phyloP scores from a whole-genome alignment of 2,113 vertebrate species.

The Melanerpes aurifrons region DNA sequence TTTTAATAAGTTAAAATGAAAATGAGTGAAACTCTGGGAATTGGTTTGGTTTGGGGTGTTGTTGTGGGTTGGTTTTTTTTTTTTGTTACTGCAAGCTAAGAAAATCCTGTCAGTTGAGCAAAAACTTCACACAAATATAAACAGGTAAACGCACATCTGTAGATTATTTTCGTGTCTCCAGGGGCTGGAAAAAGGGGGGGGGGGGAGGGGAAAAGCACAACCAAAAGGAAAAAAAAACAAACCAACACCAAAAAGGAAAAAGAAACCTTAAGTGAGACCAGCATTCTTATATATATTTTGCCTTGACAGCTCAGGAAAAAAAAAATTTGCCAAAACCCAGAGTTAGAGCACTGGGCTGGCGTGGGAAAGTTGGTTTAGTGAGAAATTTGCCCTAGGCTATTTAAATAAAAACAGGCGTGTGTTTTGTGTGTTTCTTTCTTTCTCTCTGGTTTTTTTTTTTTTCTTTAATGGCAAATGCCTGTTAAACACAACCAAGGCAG shows the following conservation, averaged over 20 bases:
- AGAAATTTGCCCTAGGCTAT: conserved; percentile 76
- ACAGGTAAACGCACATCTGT: conserved; percentile 81
- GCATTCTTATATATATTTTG: conserved; percentile 76
- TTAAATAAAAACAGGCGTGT: conserved; percentile 76
- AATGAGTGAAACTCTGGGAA: conserved; percentile 63
- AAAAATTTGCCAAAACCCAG: conserved; percentile 75
- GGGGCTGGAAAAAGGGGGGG: conserved; percentile 53
- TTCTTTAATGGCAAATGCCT: conserved; percentile 63
- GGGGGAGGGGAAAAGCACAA: neutral
- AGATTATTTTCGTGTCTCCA: conserved; percentile 78
- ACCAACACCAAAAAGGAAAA: neutral
- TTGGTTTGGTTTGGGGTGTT: neutral
- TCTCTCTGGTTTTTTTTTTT: neutral
- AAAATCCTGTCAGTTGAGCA: conserved; percentile 52
- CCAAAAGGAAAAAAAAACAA: neutral
- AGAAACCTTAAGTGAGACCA: conserved; percentile 73
- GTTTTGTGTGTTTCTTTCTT: too few species aligned
- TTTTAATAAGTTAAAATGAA: conserved; percentile 65
- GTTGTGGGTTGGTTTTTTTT: neutral
- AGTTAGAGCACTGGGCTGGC: conserved; percentile 72
- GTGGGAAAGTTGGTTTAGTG: conserved; percentile 82
- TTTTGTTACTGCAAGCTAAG: conserved; percentile 69
- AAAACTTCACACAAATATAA: conserved; percentile 39
- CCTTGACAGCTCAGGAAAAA: conserved; percentile 77
- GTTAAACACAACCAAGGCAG: neutral